Base-by-base conservation (phyloP, 1,140 invertebrate species). In the Drosophila eugracilis region DNA sequence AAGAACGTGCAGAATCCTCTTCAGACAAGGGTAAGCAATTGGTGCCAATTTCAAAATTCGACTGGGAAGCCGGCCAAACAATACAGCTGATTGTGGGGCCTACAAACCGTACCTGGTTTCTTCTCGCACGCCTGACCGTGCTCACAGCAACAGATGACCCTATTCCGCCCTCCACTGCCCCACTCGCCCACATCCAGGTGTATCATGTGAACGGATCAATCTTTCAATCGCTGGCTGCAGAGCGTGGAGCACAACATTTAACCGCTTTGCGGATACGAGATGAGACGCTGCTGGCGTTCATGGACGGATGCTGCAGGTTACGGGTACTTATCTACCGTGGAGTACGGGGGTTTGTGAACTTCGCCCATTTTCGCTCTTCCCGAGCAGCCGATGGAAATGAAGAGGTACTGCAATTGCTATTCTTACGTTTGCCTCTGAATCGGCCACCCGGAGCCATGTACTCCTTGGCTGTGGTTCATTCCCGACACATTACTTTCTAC, bases 211-310 rank as follows among this genome's bases (percentile, higher is more conserved):
- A 90, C n/a, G 88, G 85, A 4, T 60, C 58, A 0, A 39, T 91
- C 1, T 90, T 90, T 32, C 91, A 91, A 30, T 74, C 83, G 0
- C 55, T 91, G 39, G 49, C 66, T 4, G 79, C 88, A 1, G 55
- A 75, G 52, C 47, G 34, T 0, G 41, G 49, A 2, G 77, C 90
- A 4, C 70, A 78, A 9, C 76, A 78, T 9, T 30, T 91, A n/a
- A 57, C 58, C 4, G 48, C 75, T 0, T 15, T 91, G 15, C 67
- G 86, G 9, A 52, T 91, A 12, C 65, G 71, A 1, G 81, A 88
- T 19, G 79, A 90, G 34, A 91, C 90, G 0, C 45, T 91, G 36
- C 48, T 91, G 17, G 77, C 85, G 42, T 91, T 83, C n/a, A 59
- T 90, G 10, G 88, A 91, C 48, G 72, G 65, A 28, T 83, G 86